These are phyloP conservation scores for Orussus abietinus DNA, from an alignment of 1,140 invertebrate genomes.

Conservation along the genomic window DNA sequence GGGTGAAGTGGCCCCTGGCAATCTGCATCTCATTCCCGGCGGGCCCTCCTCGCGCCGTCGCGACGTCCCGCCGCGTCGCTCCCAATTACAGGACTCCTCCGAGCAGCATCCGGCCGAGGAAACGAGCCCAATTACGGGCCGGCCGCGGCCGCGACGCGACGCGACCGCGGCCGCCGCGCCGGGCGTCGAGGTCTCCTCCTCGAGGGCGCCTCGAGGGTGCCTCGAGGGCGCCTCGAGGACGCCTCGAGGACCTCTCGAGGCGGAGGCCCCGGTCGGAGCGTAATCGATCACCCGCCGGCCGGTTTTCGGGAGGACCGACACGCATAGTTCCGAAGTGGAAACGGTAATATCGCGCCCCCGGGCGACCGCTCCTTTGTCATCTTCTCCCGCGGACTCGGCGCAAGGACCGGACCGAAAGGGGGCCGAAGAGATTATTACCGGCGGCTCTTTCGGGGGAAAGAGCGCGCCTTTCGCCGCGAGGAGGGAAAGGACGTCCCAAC, in stretches of 20 bases:
- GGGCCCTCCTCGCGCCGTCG: neutral
- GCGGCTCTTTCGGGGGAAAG: no score
- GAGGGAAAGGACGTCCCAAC: slow-evolving; percentile 6
- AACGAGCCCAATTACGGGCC: no score
- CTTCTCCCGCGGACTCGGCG: slow-evolving; percentile 46
- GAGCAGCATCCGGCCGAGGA: no score
- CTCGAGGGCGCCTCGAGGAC: no score
- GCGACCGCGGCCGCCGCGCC: neutral
- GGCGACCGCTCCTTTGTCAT: slow-evolving; percentile 50
- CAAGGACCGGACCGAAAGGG: slow-evolving; percentile 22
- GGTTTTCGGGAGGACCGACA: slow-evolving; percentile 26
- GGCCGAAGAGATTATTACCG: slow-evolving; percentile 19
- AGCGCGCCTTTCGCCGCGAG: no score
- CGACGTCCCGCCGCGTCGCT: no score
- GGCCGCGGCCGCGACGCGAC: neutral
- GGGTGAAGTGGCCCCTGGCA: slow-evolving; percentile 53
- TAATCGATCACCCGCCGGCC: no score
- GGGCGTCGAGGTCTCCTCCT: no score
- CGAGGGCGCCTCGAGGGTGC: no score
- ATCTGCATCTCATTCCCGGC: slow-evolving; percentile 54
- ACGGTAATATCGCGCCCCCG: slow-evolving; percentile 49
- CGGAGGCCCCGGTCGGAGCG: no score
- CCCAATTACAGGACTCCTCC: no score
- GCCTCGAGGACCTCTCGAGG: neutral
- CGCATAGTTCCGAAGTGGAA: slow-evolving; percentile 49